Evolutionary conservation across 2,888 invertebrate species (phyloP), one percentile per base, ranked within the genome.

Genomic region (Cremastobaeus sp.): DNA sequence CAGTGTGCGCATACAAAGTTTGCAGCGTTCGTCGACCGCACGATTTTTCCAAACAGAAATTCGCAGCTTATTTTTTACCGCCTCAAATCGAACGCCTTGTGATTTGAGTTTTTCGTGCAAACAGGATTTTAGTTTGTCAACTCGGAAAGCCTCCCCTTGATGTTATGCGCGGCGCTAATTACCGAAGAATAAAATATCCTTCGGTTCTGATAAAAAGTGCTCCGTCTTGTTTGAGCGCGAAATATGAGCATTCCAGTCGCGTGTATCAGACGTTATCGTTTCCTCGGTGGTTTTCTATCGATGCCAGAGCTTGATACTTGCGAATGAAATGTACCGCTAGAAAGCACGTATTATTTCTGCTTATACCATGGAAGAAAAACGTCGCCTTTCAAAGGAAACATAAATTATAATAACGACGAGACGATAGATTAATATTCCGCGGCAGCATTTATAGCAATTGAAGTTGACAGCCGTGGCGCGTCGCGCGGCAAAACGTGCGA

Each of bases 401-500:
- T 74, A 70, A 74, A 54, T 45, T 45, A 65, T 41, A 70, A 70
- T 70, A 74, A 66, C 52, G 62, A 39, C 47, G 15, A 17, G 50
- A 39, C 65, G 60, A 70, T 66, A 65, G 64, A 71, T 70, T 70
- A 74, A 65, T 74, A 60, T 60, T 70, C 69, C 54, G 12, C 52
- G 48, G 18, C 35, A 45, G 41, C 66, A 70, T 74, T 74, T 66
- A 74, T 70, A 17, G 70, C 66, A 60, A 66, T 70, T 64, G 74
- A 74, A 59, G 74, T 69, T 74, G 69, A 69, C 74, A 69, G 62
- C 43, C 35, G 68, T 39, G 39, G 71, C 43, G 60, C n/a, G 54
- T 60, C 60, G 55, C 59, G 20, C 62, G 66, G 68, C 73, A 79
- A 79, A 78, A 79, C 80, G 80, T 70, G 65, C 76, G 75, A 77